Conservation (phyloP, 2,888 invertebrate species). For the Crossocerus cetratus region DNA sequence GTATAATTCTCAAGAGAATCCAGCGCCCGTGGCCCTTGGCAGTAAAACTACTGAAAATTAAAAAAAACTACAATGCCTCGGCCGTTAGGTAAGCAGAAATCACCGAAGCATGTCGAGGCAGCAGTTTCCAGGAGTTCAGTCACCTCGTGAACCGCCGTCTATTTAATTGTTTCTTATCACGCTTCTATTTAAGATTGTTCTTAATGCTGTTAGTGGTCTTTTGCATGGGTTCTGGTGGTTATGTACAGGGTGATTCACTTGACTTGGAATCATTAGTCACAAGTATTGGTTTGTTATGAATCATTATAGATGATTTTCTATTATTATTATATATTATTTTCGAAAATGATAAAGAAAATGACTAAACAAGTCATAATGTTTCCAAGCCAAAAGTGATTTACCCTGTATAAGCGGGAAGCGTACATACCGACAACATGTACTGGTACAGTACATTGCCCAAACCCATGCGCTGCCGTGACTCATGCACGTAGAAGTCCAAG, state of each 20-base stretch:
- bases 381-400: no score
- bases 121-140: constrained; percentile 50
- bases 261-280: no score
- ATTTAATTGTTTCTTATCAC: constrained; percentile 56
- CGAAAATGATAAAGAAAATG: not conserved
- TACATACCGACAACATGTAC: constrained; percentile 88
- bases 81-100: constrained; percentile 18
- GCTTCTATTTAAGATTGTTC: constrained; percentile 41
- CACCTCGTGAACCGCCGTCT: constrained; percentile 49
- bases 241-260: no score
- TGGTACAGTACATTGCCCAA: constrained; percentile 91
- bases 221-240: no score
- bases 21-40: no score
- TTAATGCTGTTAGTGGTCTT: not conserved
- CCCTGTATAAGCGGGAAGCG: no score
- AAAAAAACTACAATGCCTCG: constrained; percentile 2
- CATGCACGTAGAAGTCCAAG: constrained; percentile 95
- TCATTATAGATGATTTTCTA: no score
- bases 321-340: no score
- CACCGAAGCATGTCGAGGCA: constrained; percentile 24
- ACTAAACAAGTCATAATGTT: not conserved
- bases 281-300: no score
- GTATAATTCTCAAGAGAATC: not conserved
- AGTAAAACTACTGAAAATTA: not conserved
- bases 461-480: constrained; percentile 90